These are phyloP conservation scores for Molothrus ater DNA, from an alignment of 2,797 vertebrate species.

Conservation along the genomic window DNA sequence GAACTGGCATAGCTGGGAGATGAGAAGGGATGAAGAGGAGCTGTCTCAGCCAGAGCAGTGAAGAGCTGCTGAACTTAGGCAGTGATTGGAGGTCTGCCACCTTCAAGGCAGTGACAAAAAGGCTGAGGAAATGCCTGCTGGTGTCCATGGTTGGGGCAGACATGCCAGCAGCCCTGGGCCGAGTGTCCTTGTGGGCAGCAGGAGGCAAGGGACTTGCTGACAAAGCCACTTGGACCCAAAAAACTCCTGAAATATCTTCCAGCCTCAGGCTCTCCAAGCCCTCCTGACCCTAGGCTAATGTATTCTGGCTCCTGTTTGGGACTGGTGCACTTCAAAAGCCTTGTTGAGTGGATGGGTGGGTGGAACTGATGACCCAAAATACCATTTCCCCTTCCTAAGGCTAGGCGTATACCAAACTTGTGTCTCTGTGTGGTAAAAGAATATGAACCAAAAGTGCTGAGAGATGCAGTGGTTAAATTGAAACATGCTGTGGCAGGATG, in stretches of 20 bases:
- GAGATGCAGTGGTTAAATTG: slow-evolving; percentile 57
- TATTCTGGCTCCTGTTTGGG: not conserved
- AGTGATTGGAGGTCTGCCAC: not conserved
- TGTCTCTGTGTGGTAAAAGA: slow-evolving; percentile 30
- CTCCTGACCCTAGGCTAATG: not conserved
- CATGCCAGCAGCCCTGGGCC: not conserved
- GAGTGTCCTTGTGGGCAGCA: accelerated
- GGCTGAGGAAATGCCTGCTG: not conserved
- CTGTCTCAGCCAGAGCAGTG: not conserved
- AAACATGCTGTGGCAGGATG: slow-evolving; percentile 65
- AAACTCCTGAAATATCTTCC: not conserved
- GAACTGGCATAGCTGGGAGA: not conserved
- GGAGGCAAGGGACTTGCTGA: not conserved
- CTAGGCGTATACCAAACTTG: slow-evolving; percentile 25
- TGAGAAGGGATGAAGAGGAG: not conserved
- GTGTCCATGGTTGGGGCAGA: not conserved
- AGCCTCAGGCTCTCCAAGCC: not conserved
- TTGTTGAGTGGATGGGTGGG: not conserved
- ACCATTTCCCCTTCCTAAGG: slow-evolving; percentile 45
- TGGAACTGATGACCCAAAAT: slow-evolving; percentile 55
- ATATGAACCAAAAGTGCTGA: slow-evolving; percentile 62
- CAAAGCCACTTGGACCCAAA: not conserved
- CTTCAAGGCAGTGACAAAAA: not conserved
- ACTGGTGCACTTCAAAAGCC: slow-evolving; percentile 15
- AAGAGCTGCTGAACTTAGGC: not conserved